Evolutionary conservation across 23 tunicate genomes (phyloP).

Genomic region (Styela plicata): DNA sequence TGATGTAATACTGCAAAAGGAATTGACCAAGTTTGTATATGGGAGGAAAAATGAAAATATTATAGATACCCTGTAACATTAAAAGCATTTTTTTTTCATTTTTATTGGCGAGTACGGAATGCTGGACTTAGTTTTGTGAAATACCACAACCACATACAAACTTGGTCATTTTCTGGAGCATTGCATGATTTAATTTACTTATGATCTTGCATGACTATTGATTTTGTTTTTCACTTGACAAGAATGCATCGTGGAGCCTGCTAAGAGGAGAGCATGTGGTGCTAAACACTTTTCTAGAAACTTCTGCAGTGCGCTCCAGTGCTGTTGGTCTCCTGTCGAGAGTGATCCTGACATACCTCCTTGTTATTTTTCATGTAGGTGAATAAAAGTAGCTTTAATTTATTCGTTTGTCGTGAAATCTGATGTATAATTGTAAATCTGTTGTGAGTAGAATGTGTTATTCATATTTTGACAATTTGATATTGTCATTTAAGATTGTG

Average conservation of each 20-base stretch:
- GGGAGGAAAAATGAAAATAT: too few species aligned
- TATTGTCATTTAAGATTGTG: too few species aligned
- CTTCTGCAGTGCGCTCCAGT: constrained; percentile 49
- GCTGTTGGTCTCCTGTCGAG: constrained; percentile 50
- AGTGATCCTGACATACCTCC: constrained; percentile 49
- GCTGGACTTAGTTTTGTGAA: too few species aligned
- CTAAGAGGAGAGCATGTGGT: constrained; percentile 39
- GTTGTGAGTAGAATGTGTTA: too few species aligned
- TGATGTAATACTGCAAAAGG: background rate
- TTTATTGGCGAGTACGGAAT: too few species aligned
- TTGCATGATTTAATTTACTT: constrained; percentile 23
- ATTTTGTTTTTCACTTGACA: constrained; percentile 14
- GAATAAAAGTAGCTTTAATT: background rate
- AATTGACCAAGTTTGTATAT: constrained; percentile 13
- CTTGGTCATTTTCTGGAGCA: constrained; percentile 11
- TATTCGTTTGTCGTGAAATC: background rate
- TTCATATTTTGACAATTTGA: too few species aligned
- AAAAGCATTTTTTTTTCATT: too few species aligned
- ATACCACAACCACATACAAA: too few species aligned
- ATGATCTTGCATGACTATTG: constrained; percentile 17
- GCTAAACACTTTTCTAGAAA: constrained; percentile 22
- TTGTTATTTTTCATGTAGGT: constrained; percentile 56
- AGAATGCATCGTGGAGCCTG: constrained; percentile 40
- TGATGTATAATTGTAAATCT: background rate
- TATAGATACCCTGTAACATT: too few species aligned